phyloP scores from a whole-genome alignment of 2,888 invertebrate genomes.

The Lomographa bimaculata region DNA sequence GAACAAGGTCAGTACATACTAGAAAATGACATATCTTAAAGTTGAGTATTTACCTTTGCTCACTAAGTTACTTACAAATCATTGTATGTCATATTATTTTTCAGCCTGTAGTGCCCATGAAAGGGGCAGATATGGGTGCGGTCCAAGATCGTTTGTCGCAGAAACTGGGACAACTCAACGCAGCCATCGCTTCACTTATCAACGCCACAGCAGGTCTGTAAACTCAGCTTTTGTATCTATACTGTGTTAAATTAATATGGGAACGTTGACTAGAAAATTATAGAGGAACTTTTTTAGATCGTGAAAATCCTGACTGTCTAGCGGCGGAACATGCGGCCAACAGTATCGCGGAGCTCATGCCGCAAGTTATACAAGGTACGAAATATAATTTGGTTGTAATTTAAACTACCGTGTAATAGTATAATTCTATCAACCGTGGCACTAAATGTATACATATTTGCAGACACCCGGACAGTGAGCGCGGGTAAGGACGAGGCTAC shows the following conservation, averaged over 20 bases:
- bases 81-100: too few relatives aligned
- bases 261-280: too few relatives aligned
- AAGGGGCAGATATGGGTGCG: conserved; percentile 17
- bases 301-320: conserved; percentile 41
- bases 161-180: conserved; percentile 39
- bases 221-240: too few relatives aligned
- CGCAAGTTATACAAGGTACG: conserved; percentile 45
- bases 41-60: too few relatives aligned
- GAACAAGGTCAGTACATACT: conserved; percentile 23
- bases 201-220: conserved; percentile 36
- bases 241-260: too few relatives aligned
- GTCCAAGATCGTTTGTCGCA: conserved; percentile 21
- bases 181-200: conserved; percentile 43
- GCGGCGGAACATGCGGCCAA: conserved; percentile 41
- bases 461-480: conserved; percentile 41
- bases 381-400: too few relatives aligned
- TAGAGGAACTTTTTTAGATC: too few relatives aligned
- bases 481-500: conserved; percentile 31
- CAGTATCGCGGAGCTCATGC: conserved; percentile 44
- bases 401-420: too few relatives aligned
- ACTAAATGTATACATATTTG: too few relatives aligned
- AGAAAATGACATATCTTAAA: too few relatives aligned
- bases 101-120: conserved; percentile 24
- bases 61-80: too few relatives aligned
- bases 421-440: too few relatives aligned